Evolutionary conservation across 92 coral and sea anemone species (phyloP).

Genomic region (Heteractis magnifica): DNA sequence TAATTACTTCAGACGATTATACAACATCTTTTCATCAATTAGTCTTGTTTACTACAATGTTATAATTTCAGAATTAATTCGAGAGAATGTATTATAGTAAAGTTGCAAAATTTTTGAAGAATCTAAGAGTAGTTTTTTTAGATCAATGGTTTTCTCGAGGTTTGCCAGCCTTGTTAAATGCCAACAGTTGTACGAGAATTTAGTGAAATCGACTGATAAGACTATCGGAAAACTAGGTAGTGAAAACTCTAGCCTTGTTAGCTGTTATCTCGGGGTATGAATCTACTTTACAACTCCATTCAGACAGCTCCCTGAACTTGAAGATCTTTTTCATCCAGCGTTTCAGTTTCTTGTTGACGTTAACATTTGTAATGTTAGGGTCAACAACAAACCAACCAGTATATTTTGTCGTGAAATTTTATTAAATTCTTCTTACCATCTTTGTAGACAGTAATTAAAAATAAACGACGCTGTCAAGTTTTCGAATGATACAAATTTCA

Average conservation of each 20-base stretch:
- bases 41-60: neutral
- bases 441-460: neutral
- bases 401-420: neutral
- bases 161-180: neutral
- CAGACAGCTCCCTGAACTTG: neutral
- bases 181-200: neutral
- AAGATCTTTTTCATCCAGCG: neutral
- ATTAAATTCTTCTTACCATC: neutral
- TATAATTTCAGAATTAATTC: neutral
- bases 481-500: neutral
- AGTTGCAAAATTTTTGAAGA: no score
- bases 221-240: neutral
- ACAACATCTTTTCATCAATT: neutral
- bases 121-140: no score
- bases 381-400: neutral
- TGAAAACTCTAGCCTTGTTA: neutral
- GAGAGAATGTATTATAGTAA: no score
- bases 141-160: no score
- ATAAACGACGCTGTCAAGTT: slow-evolving; percentile 1
- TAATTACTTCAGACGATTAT: neutral
- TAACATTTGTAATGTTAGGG: neutral
- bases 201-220: neutral
- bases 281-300: neutral
- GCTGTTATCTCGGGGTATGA: neutral
- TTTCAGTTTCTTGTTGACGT: no score